phyloP scores from a whole-genome alignment of 2,113 vertebrate species.

The Copsychus sechellarum region DNA sequence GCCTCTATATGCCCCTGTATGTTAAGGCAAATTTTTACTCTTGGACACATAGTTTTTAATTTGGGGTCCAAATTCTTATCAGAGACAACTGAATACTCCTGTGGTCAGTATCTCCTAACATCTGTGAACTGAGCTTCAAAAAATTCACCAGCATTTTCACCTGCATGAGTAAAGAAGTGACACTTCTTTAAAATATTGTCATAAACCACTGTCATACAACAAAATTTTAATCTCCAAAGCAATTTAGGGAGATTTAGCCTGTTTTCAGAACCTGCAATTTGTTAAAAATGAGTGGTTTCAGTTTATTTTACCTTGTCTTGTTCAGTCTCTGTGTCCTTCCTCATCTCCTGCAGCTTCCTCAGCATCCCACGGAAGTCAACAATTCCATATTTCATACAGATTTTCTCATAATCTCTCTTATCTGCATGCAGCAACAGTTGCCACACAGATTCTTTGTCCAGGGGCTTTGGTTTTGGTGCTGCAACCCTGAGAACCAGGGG shows the following conservation, averaged over 20 bases:
- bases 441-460: slow-evolving; percentile 77
- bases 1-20: not conserved
- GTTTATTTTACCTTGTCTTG: slow-evolving; percentile 72
- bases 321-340: slow-evolving; percentile 62
- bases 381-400: slow-evolving; percentile 82
- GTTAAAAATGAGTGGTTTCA: not conserved
- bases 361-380: slow-evolving; percentile 80
- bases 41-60: not conserved
- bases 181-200: not conserved
- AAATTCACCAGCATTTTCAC: not conserved
- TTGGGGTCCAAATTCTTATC: not conserved
- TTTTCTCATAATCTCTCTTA: slow-evolving; percentile 83
- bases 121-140: not conserved
- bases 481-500: slow-evolving; percentile 25
- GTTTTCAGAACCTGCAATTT: not conserved
- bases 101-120: not conserved
- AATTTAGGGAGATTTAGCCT: not conserved
- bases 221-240: not conserved
- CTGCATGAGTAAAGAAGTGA: not conserved
- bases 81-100: not conserved
- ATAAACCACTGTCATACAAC: not conserved
- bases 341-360: slow-evolving; percentile 79
- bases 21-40: not conserved
- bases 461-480: slow-evolving; percentile 30
- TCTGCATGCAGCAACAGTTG: slow-evolving; percentile 81